phyloP scores from a whole-genome alignment of 2,113 vertebrate species.

The Larimichthys polyactis region DNA sequence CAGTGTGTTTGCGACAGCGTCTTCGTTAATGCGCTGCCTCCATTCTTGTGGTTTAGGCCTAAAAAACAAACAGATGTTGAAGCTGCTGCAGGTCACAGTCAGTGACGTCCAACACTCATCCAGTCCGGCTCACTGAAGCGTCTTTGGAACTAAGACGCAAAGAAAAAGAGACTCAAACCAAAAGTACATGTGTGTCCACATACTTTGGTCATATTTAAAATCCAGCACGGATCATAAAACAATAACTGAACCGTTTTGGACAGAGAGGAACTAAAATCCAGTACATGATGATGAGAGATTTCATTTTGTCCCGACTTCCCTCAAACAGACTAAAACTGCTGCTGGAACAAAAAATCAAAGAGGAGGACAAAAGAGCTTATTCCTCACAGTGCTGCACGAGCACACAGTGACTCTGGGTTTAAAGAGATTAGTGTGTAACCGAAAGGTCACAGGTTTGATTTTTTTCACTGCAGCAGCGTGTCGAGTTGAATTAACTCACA shows the following conservation, averaged over 20 bases:
- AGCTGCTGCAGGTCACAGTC: too few species aligned
- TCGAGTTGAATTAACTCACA: constrained; percentile 6
- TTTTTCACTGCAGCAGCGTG: neutral
- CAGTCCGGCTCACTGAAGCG: too few species aligned
- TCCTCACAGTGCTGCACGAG: neutral
- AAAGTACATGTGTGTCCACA: neutral
- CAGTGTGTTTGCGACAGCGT: too few species aligned
- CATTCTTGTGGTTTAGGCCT: too few species aligned
- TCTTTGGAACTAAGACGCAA: too few species aligned
- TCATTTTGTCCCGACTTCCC: neutral
- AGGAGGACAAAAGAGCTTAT: neutral
- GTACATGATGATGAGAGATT: too few species aligned
- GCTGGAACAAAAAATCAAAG: neutral
- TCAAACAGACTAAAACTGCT: neutral
- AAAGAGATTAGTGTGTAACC: neutral
- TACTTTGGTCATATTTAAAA: neutral
- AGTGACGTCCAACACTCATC: too few species aligned
- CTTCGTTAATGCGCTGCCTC: too few species aligned
- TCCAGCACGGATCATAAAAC: too few species aligned
- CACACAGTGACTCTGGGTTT: neutral
- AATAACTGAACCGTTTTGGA: too few species aligned
- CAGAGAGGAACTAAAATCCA: neutral
- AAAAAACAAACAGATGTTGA: too few species aligned
- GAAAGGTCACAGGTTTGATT: constrained; percentile 32
- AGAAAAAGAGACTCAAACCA: neutral